Evolutionary conservation across 2,113 vertebrate genomes (phyloP), one percentile per base, ranked within the genome.

Genomic region (Theristicus caerulescens): DNA sequence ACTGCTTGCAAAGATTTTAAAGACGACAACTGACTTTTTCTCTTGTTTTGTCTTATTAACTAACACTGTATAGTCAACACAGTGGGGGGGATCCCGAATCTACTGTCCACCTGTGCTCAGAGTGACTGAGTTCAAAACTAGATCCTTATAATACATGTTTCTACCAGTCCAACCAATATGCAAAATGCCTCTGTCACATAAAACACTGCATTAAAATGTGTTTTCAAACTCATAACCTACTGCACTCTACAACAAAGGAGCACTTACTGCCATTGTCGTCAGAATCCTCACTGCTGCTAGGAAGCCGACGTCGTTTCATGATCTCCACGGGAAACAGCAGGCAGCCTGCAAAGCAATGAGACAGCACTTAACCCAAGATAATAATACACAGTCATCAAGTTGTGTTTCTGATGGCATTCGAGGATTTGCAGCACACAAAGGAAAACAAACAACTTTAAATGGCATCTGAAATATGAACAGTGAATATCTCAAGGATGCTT

Each of bases 221-320:
- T 88, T 97, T 95, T 94, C 46, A 94, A 94, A 93, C 94, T 94
- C 94, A 62, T 90, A 95, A 96, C 91, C 94, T 86, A 69, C 88
- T 67, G 91, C 92, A 93, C 95, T 92, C 90, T 86, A 71, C 92
- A 97, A 97, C 95, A 98, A 97, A 98, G 96, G 74, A 98, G 93
- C 96, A 97, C 99, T 99, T 98, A 99, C 99, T 99, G 98, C 98
- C 99, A 98, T 99, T 99, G 98, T 99, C 99, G 2, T 98, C 98
- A 93, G 99, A 99, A 97, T 99, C 99, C 67, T 99, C 99, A 38
- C 99, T 99, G 98, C 99, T 99, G 98, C 99, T 99, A 77, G 98
- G 98, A 97, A 99, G 98, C 86, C 98, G 98, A 94, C 96, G 98
- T 90, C 99, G 98, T 99, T 99, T 99, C 99, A 99, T 99, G 97